Percentiles rank a stretch among this genome's conserved stretches.
Conservation (phyloP, 2,797 vertebrate genomes). For the Myotis vivesi region DNA sequence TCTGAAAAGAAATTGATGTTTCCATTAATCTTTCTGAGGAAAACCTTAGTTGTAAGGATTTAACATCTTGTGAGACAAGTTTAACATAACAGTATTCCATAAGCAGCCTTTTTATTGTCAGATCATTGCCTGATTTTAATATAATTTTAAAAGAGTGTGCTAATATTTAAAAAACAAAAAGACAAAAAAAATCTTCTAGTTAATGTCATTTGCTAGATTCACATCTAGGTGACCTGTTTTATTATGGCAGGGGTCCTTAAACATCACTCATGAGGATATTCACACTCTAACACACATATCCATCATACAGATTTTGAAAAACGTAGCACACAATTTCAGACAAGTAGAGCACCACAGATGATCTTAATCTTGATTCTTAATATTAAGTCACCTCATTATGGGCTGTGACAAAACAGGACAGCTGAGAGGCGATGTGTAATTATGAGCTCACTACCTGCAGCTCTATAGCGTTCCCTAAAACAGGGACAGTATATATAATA, state of each 20-base stretch:
- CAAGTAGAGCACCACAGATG: not conserved
- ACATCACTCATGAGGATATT: not conserved
- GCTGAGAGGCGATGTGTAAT: not conserved
- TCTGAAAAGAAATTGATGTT: constrained; percentile 81
- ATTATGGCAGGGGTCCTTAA: not conserved
- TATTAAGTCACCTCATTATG: not conserved
- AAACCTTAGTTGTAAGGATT: constrained; percentile 84
- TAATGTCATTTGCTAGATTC: not conserved
- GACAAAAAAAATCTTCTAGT: not conserved
- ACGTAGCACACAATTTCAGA: not conserved
- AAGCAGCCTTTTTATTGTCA: constrained; percentile 86
- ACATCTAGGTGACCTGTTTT: not conserved
- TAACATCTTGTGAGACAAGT: constrained; percentile 84
- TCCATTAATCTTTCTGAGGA: constrained; percentile 83
- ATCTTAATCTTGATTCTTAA: not conserved
- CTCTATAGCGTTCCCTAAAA: not conserved
- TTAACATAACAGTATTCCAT: constrained; percentile 86
- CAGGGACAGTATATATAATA: not conserved
- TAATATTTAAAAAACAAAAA: constrained; percentile 73
- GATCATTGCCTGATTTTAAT: constrained; percentile 87
- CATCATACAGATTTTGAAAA: not conserved
- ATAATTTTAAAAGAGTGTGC: constrained; percentile 84
- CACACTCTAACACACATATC: not conserved
- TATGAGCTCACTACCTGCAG: not conserved
- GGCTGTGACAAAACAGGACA: not conserved